Conservation (phyloP, 64 coral and sea anemone genomes). For the Platygyra sinensis region DNA sequence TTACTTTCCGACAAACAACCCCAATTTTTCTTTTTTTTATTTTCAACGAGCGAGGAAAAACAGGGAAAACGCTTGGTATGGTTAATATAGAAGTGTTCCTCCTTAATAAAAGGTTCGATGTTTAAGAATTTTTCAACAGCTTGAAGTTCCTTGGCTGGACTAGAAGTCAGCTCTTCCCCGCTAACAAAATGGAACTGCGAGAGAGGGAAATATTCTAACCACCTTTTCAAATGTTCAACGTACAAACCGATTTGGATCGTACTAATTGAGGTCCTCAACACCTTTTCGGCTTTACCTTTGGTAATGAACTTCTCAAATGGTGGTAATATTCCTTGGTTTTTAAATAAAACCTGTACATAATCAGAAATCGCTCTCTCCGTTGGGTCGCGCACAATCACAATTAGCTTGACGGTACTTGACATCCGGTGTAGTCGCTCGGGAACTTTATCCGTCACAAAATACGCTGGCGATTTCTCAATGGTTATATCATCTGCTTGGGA, state of each 20-base stretch:
- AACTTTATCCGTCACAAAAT: constrained; percentile 58
- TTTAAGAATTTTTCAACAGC: constrained; percentile 65
- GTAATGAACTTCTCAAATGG: constrained; percentile 43
- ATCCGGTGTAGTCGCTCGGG: constrained; percentile 34
- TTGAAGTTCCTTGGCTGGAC: constrained; percentile 49
- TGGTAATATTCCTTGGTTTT: background rate
- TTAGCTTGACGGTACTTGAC: constrained; percentile 26
- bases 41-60: background rate
- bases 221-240: constrained; percentile 59
- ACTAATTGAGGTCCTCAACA: background rate
- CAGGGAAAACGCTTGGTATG: constrained; percentile 67
- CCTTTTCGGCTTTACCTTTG: background rate
- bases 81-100: constrained; percentile 65
- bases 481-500: constrained; percentile 32
- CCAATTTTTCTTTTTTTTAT: background rate
- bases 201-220: constrained; percentile 59
- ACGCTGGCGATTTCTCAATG: constrained; percentile 66
- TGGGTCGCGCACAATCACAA: constrained; percentile 66
- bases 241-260: constrained; percentile 59
- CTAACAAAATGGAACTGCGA: constrained; percentile 67
- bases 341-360: constrained; percentile 45
- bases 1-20: constrained; percentile 51
- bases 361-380: constrained; percentile 66
- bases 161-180: constrained; percentile 43
- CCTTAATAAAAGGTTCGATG: constrained; percentile 49